Conservation (phyloP, 2,113 vertebrate genomes). For the Chaenocephalus aceratus region DNA sequence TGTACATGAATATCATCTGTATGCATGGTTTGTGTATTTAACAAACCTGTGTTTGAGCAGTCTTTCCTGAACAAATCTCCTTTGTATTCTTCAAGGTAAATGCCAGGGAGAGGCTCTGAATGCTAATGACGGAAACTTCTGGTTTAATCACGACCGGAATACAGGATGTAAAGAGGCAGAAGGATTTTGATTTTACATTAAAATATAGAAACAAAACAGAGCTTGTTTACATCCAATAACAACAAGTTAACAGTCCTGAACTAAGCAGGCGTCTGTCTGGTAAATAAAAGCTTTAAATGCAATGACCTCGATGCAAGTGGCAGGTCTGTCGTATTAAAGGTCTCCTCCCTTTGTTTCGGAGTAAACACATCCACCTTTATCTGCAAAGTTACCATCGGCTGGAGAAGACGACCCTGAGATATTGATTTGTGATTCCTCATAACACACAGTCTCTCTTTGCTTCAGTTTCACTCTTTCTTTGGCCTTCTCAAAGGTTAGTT, state of each 20-base stretch:
- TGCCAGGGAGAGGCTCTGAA: slow-evolving; percentile 16
- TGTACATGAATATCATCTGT: too few species aligned
- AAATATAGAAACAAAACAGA: slow-evolving; percentile 27
- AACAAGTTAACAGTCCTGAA: slow-evolving; percentile 49
- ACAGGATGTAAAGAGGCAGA: neutral
- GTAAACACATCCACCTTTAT: slow-evolving; percentile 77
- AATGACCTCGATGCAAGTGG: slow-evolving; percentile 74
- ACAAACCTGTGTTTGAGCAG: neutral
- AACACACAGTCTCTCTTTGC: slow-evolving; percentile 69
- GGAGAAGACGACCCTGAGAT: slow-evolving; percentile 63
- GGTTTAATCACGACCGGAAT: slow-evolving; percentile 4
- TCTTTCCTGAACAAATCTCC: neutral
- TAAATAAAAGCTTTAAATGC: slow-evolving; percentile 61
- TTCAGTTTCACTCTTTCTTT: slow-evolving; percentile 87
- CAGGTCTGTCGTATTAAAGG: slow-evolving; percentile 79
- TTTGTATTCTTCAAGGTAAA: slow-evolving; percentile 33
- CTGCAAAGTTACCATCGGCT: slow-evolving; percentile 75
- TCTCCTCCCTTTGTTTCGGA: slow-evolving; percentile 65
- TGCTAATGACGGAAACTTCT: slow-evolving; percentile 25
- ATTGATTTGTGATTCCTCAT: slow-evolving; percentile 73
- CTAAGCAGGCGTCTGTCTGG: slow-evolving; percentile 61
- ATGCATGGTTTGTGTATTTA: too few species aligned
- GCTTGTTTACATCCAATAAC: slow-evolving; percentile 25
- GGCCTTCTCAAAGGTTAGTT: slow-evolving; percentile 87
- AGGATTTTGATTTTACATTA: slow-evolving; percentile 8